Conservation (phyloP, 2,888 invertebrate species). For the Nipponacmea schrenckii region DNA sequence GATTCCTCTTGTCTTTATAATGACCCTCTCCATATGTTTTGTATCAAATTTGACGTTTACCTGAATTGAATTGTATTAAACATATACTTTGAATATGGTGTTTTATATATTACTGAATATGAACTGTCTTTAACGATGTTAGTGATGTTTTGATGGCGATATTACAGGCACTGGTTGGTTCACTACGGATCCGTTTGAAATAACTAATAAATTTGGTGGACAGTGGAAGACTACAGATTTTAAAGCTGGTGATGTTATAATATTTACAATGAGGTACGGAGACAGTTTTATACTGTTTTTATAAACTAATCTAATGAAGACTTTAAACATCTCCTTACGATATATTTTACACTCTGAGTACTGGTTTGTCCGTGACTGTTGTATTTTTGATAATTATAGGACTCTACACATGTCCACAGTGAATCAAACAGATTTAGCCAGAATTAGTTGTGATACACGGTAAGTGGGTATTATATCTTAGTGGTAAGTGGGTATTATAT, state of each 20-base stretch:
- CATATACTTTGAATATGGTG: no score
- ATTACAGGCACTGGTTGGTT: conserved; percentile 59
- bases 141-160: no score
- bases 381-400: conserved; percentile 31
- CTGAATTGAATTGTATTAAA: no score
- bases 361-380: no score
- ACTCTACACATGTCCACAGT: conserved; percentile 62
- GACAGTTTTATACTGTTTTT: not conserved
- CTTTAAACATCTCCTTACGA: no score
- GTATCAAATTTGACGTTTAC: no score
- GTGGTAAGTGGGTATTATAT: not conserved
- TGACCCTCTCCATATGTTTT: no score
- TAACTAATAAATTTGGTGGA: conserved; percentile 56
- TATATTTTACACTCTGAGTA: no score
- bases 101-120: no score
- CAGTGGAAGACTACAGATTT: conserved; percentile 61
- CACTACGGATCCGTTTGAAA: conserved; percentile 58
- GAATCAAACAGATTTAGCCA: conserved; percentile 51
- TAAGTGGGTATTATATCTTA: conserved; percentile 15
- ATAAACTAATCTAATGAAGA: no score
- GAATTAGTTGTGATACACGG: conserved; percentile 63
- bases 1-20: no score
- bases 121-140: no score
- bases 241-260: conserved; percentile 57
- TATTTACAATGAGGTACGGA: conserved; percentile 57